Evolutionary conservation across 23 tunicate species (phyloP).

Genomic region (Phallusia fumigata): DNA sequence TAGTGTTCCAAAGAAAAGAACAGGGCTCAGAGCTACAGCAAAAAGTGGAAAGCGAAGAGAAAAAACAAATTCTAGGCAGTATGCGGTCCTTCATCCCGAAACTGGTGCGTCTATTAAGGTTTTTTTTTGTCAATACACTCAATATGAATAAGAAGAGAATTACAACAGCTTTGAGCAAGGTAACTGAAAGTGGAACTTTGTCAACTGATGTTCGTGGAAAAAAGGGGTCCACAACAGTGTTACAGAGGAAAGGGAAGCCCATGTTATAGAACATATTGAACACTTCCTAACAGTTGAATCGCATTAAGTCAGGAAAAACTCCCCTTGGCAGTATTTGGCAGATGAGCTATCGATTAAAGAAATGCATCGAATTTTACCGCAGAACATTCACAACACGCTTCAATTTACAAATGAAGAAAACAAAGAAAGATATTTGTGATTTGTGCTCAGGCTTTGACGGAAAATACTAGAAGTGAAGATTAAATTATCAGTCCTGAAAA

Average conservation of each 20-base stretch:
- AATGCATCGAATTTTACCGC: conserved; percentile 20
- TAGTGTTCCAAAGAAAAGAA: background rate
- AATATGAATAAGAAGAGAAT: conserved; percentile 25
- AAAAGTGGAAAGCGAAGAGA: background rate
- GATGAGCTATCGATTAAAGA: conserved; percentile 19
- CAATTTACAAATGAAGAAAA: conserved; percentile 21
- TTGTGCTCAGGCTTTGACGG: background rate
- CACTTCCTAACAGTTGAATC: conserved; percentile 30
- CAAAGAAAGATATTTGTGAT: conserved; percentile 31
- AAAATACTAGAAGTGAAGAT: background rate
- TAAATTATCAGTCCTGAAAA: background rate
- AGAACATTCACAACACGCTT: conserved; percentile 16
- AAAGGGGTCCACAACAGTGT: conserved; percentile 12
- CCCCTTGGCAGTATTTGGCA: conserved; percentile 17
- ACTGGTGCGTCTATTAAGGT: background rate
- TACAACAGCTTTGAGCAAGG: conserved; percentile 10
- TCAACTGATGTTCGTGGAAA: conserved; percentile 13
- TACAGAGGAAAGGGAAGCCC: conserved; percentile 19
- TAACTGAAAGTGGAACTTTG: conserved; percentile 17
- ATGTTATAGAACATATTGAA: conserved; percentile 21
- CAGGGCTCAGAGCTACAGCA: background rate
- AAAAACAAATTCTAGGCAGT: background rate
- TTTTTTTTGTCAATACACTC: conserved; percentile 6
- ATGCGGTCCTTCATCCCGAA: background rate
- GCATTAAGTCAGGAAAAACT: conserved; percentile 17